Evolutionary conservation across 1,140 invertebrate species (phyloP), one percentile per base, ranked within the genome.

Genomic region (Drosophila jambulina): DNA sequence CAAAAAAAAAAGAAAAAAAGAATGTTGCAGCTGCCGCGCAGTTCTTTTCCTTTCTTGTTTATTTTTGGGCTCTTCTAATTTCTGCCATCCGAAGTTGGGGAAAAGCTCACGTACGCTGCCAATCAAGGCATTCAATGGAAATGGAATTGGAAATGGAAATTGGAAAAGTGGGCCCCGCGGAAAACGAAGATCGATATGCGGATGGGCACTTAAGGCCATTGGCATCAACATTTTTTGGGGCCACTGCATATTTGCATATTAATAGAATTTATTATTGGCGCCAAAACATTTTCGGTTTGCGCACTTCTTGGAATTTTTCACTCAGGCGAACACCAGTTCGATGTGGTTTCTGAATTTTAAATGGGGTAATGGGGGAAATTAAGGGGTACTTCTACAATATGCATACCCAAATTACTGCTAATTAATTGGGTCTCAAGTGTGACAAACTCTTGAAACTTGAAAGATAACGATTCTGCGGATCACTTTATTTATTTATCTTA

Each of bases 51-150:
- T 17, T n/a, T 27, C 32, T 53, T 15, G 13, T 62, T 38, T 38
- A 25, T 36, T 67, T 69, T 53, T 10, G 19, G 23, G 5, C 12
- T 29, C 32, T 38, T 67, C 34, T 27, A 25, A 57, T 43, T 46
- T 78, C 40, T 48, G 45, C 56, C 51, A 53, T 10, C 29, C 49
- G 7, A 51, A 82, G 59, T 64, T 68, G 38, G 42, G 43, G 48
- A 60, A 58, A 57, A 71, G 74, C 74, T 64, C 82, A 85, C 78
- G 82, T 85, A 75, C 82, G 75, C 82, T 86, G 78, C 75, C 82
- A 85, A 81, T 86, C 74, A 74, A 63, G 29, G 38, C 36, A 13
- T 27, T 49, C 36, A n/a, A n/a, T 62, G 56, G n/a, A 36, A 46
- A 19, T 19, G 49, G 25, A 49, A 27, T 5, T 57, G 56, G 65